Evolutionary conservation across 2,113 vertebrate species (phyloP), one percentile per base, ranked within the genome.

Genomic region (Bubo scandiacus): DNA sequence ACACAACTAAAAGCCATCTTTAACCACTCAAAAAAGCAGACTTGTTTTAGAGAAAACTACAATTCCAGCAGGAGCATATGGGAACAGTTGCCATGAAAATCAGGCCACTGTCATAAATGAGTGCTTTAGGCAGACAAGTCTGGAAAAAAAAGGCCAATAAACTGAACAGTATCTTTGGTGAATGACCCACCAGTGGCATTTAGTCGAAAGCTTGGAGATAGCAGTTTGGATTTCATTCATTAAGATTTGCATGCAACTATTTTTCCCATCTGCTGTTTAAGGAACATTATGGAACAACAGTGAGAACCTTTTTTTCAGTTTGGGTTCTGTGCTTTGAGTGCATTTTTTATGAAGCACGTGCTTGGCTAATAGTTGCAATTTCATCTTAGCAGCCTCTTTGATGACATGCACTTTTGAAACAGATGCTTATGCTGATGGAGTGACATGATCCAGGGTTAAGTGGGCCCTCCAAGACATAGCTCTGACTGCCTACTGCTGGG

Each of bases 1-100:
- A 91, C 70, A 78, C 88, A 94, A 91, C 77, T 26, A 49, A 93
- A 88, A 84, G 52, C 16, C 94, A 91, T 95, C 91, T 96, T 97
- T 92, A 97, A 84, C 52, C 52, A 79, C 80, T 84, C 72, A 72
- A 55, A 75, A 70, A 57, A 75, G 23, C 57, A 81, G 36, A 36
- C 65, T 67, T 88, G 49, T 74, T 92, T 92, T 86, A 94, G 72
- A 78, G 57, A 81, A 90, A 95, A 57, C 90, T 94, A 40, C 57
- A 55, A 25, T 79, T 94, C 84, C 80, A 91, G 74, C 66, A 88
- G 30, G 17, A 96, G 21, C 77, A 94, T 67, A 85, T 79, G 80
- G 95, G 83, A 94, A 75, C 57, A 63, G 65, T 89, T 89, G 88
- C 72, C 3, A 2, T 92, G 77, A 96, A 94, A 96, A 91, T 68